Base-by-base conservation (phyloP, 2,797 vertebrate species). In the Lagodon rhomboides region DNA sequence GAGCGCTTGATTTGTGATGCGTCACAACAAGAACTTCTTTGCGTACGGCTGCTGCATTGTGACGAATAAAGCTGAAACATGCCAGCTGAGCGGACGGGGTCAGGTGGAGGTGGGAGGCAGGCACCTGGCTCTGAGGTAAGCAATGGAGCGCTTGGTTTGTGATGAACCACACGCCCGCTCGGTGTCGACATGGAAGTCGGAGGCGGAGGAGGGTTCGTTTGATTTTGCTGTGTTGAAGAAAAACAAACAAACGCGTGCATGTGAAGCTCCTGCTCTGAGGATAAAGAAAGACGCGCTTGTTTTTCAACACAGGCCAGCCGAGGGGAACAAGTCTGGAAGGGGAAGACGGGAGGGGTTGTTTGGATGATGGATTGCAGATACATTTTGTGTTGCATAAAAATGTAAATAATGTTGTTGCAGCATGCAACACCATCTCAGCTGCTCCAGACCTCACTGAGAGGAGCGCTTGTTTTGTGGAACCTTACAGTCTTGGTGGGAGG, bases 61-160 rank as follows among this genome's bases (percentile, higher is more conserved):
- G 47, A 49, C 47, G 8, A 18, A 49, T 18, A 49, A 49, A 49
- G 47, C 9, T 49, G 18, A 20, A 47, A 18, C 20, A 51, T 51
- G 50, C 20, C 20, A 51, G 50, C 49, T 51, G 15, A 47, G 13
- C 46, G 27, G 30, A 4, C 0, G 9, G 16, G 12, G 27, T 59
- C 7, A 27, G 22, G 27, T 9, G 6, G 47, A 49, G 2, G 25
- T 15, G 8, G 17, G 16, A 23, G 12, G 12, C 38, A n/a, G 6
- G 16, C 11, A 60, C 34, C 58, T 13, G 25, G 18, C 41, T 11
- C 18, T 47, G 25, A 67, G 43, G 27, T 27, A 12, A 50, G 44
- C 0, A 59, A 59, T 13, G 55, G 75, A 18, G 61, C 17, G 25
- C 30, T 75, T 62, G 67, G 4, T 73, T 77, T 63, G 63, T 5